These are phyloP conservation scores for Ctena decussata DNA, from an alignment of 2,888 invertebrate species.

Conservation along the genomic window DNA sequence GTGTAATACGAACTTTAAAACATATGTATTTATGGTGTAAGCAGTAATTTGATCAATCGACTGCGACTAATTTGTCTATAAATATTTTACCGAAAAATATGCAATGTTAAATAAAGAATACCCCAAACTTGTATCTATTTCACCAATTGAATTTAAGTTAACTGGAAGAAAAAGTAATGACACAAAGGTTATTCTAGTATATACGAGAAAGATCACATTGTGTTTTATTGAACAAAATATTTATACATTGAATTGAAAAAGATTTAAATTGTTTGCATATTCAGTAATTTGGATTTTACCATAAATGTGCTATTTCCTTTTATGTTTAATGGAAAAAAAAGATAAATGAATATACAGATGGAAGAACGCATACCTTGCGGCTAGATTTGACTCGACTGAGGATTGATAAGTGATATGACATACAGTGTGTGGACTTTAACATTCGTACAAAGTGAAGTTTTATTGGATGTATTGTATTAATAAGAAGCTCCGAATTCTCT, in stretches of 20 bases:
- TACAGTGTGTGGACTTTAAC: background rate
- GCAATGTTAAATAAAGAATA: background rate
- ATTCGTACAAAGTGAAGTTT: no score
- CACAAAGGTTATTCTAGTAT: no score
- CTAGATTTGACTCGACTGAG: background rate
- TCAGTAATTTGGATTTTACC: background rate
- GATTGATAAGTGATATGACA: background rate
- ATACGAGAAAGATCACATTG: background rate
- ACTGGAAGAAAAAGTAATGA: background rate
- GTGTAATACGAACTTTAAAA: no score
- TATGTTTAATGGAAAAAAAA: background rate
- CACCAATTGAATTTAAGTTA: background rate
- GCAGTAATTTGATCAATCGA: background rate
- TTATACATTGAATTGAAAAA: background rate
- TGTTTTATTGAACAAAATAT: background rate
- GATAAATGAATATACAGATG: background rate
- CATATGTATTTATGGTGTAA: no score
- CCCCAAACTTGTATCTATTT: background rate
- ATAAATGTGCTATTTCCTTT: conserved; percentile 3
- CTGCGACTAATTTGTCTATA: background rate
- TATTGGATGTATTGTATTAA: no score
- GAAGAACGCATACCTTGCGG: background rate
- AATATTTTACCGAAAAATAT: background rate
- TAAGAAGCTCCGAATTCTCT: no score
- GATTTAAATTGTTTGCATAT: background rate